These are phyloP conservation scores for Hyla sarda DNA, from an alignment of 2,113 vertebrate genomes.

Conservation along the genomic window DNA sequence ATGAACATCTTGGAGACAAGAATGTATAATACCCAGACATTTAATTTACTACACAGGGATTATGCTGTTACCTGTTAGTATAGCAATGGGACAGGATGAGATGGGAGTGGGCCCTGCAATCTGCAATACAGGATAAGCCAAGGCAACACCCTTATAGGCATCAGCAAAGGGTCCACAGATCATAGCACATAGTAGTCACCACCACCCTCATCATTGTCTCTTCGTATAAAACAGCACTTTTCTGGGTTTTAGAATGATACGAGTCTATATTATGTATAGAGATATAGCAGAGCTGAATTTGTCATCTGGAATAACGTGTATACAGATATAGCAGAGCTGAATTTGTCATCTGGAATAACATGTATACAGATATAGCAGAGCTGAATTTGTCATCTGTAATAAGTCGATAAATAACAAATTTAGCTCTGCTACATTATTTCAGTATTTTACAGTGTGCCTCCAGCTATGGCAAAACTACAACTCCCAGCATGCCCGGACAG, in stretches of 20 bases:
- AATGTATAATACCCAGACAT: no score
- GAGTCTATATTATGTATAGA: no score
- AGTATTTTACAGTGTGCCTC: no score
- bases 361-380: no score
- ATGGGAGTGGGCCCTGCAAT: conserved; percentile 31
- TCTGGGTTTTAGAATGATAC: no score
- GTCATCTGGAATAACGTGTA: background rate
- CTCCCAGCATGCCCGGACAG: no score
- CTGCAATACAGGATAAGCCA: conserved; percentile 18
- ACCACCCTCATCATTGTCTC: background rate
- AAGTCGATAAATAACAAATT: background rate
- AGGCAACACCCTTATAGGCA: conserved; percentile 18
- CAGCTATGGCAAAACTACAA: no score
- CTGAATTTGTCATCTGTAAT: no score
- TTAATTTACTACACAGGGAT: no score
- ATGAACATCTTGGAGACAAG: no score
- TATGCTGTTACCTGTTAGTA: background rate
- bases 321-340: background rate
- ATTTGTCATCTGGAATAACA: background rate
- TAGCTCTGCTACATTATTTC: background rate
- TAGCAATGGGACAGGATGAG: background rate
- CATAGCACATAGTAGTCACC: background rate
- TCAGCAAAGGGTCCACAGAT: background rate
- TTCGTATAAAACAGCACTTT: no score
- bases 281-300: background rate